Evolutionary conservation across 2,113 vertebrate genomes (phyloP), one percentile per base, ranked within the genome.

Genomic region (Loxodonta africana): DNA sequence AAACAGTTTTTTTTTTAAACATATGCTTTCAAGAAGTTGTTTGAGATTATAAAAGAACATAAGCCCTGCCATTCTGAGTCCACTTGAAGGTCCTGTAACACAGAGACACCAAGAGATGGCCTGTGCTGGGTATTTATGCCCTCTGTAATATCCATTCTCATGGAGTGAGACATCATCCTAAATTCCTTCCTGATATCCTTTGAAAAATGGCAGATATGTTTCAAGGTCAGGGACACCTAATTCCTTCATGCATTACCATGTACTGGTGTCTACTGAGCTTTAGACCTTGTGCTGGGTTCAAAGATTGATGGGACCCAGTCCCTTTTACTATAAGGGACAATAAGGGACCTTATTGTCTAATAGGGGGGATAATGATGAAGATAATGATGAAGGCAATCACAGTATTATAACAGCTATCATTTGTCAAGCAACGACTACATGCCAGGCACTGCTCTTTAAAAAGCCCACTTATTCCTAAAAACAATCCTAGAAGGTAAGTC

Each of bases 11-110:
- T 6, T 7, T 48, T 48, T 25, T 28, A 48, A 37, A 37, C 6
- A 57, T n/a, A 26, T 33, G 69, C 37, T 98, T 98, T 97, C 95
- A 98, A 98, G 97, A 98, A 97, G 98, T 76, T 95, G 96, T 95
- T 97, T 98, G 97, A 97, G 90, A 97, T 96, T 92, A 96, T 9
- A 20, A 4, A 4, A 97, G 97, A 97, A 53, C n/a, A 30, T 44
- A 62, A 51, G 25, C 46, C 41, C 15, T 46, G 37, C 48, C 21
- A 17, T 10, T 37, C 11, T 10, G 2, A 44, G 30, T 57, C 69
- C 67, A 14, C 17, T 33, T 44, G 8, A 7, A 17, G 18, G 18
- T 37, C 77, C 53, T 37, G 2, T n/a, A 33, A 81, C 44, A 62
- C 46, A 21, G 2, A 3, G 23, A 48, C 60, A 51, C 25, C 17